Base-by-base conservation (phyloP, 1,140 invertebrate genomes). In the Rhizoglyphus robini region DNA sequence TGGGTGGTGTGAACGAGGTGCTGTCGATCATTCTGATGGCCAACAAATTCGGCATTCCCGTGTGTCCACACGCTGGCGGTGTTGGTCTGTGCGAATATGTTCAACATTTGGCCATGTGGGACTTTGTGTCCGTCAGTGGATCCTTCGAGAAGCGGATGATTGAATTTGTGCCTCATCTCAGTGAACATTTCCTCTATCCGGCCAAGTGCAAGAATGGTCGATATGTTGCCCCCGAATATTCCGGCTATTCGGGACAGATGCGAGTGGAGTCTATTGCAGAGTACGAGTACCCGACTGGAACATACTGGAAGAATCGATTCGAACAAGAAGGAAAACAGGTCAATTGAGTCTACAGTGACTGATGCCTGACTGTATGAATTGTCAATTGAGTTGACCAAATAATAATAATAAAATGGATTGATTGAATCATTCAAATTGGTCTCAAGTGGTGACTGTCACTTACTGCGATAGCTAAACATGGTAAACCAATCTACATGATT, bases 1-100 rank as follows among this genome's bases (percentile, higher is more conserved):
- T 94, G 30, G 90, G 88, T 0, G 88, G 90, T 1, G 79, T 94
- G 20, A 93, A 91, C 75, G 91, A 94, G 76, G 85, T 90, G 65
- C 74, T 95, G 1, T 80, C 88, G 0, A 84, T 94, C 27, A 90
- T 92, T 73, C 79, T 95, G 1, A 89, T 95, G 88, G 89, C 90
- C 32, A 76, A 83, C 4, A 81, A 81, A 71, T 77, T 74, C 69
- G 71, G 73, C 51, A 88, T 93, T 41, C 89, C 88, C 72, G 87
- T 95, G 0, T 92, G 89, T 75, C 90, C 91, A 0, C 91, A 95
- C 78, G 90, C 88, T 59, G 91, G 91, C 18, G 91, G 91, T 18
- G 85, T 95, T 1, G 90, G 90, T 8, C 79, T 94, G 0, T 94
- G 90, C 74, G 90, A 94, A 78, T 87, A 92, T 82, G 87, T 94